phyloP scores from a whole-genome alignment of 2,888 invertebrate species.

The Amblyteles armatorius region DNA sequence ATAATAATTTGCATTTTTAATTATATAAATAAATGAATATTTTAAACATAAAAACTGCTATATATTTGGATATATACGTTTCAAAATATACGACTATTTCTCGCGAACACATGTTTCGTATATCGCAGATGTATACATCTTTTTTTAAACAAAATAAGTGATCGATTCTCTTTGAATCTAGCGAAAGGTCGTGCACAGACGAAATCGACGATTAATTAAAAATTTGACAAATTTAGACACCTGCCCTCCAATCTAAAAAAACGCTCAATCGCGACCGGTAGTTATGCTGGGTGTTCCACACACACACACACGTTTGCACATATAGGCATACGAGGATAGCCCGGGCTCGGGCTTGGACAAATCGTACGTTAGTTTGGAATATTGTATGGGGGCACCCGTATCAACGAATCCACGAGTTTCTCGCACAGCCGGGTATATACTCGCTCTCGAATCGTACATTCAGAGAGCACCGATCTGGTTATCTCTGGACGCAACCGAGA shows the following conservation, averaged over 20 bases:
- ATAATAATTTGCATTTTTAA: too few relatives aligned
- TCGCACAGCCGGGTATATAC: conserved; percentile 33
- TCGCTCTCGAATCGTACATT: conserved; percentile 78
- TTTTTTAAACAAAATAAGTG: too few relatives aligned
- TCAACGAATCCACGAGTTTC: conserved; percentile 70
- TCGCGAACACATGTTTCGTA: too few relatives aligned
- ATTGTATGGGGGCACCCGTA: conserved; percentile 82
- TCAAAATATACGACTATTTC: too few relatives aligned
- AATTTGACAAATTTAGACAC: neutral
- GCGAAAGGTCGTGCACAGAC: too few relatives aligned
- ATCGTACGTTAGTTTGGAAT: conserved; percentile 77
- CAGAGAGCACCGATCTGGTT: conserved; percentile 76
- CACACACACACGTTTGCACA: conserved; percentile 2
- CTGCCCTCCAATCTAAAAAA: neutral
- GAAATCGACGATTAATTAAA: too few relatives aligned
- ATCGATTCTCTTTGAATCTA: too few relatives aligned
- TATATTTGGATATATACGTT: too few relatives aligned
- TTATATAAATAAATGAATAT: too few relatives aligned
- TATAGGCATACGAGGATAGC: conserved; percentile 18
- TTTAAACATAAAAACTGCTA: too few relatives aligned
- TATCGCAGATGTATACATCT: too few relatives aligned
- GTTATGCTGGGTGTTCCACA: conserved; percentile 6
- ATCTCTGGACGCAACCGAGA: conserved; percentile 76
- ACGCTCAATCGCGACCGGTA: neutral
- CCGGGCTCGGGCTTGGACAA: conserved; percentile 39